phyloP scores from a whole-genome alignment of 2,797 vertebrate genomes.

The Thaleichthys pacificus region DNA sequence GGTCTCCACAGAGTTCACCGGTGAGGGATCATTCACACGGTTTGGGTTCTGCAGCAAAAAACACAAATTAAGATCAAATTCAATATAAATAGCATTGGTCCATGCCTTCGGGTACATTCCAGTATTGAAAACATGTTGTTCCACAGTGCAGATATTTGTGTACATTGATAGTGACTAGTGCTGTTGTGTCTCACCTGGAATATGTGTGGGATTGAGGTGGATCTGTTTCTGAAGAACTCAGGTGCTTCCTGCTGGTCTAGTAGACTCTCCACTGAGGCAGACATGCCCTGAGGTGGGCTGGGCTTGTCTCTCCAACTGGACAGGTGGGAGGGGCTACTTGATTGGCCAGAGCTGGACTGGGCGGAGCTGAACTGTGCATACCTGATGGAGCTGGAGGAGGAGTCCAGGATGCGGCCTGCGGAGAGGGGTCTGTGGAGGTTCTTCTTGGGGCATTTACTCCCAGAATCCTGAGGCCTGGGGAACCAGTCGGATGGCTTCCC shows the following conservation, averaged over 20 bases:
- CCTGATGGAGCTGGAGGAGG: conserved; percentile 68
- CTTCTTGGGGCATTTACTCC: conserved; percentile 54
- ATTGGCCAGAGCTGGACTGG: conserved; percentile 59
- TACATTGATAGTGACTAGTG: not conserved
- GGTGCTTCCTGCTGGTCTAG: conserved; percentile 56
- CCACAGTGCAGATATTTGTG: not conserved
- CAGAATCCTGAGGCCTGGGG: conserved; percentile 51
- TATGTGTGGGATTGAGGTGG: conserved; percentile 68
- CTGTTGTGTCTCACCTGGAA: conserved; percentile 64
- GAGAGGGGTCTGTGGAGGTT: conserved; percentile 69
- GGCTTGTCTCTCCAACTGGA: conserved; percentile 57
- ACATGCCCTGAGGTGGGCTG: conserved; percentile 53
- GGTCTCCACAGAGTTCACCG: conserved; percentile 55
- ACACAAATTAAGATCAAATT: conserved; percentile 4
- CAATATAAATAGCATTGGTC: not conserved
- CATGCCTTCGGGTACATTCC: not conserved
- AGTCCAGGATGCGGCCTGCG: conserved; percentile 72
- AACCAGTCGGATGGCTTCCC: conserved; percentile 70
- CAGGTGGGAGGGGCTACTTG: conserved; percentile 44
- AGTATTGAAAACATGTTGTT: not conserved
- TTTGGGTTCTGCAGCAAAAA: conserved; percentile 45
- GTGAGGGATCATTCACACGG: conserved; percentile 40
- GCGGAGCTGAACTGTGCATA: conserved; percentile 73
- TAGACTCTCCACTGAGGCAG: conserved; percentile 67
- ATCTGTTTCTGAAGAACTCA: conserved; percentile 57